Evolutionary conservation across 53 echinoderm and acorn worm genomes (phyloP).

Genomic region (Apostichopus leukothele): DNA sequence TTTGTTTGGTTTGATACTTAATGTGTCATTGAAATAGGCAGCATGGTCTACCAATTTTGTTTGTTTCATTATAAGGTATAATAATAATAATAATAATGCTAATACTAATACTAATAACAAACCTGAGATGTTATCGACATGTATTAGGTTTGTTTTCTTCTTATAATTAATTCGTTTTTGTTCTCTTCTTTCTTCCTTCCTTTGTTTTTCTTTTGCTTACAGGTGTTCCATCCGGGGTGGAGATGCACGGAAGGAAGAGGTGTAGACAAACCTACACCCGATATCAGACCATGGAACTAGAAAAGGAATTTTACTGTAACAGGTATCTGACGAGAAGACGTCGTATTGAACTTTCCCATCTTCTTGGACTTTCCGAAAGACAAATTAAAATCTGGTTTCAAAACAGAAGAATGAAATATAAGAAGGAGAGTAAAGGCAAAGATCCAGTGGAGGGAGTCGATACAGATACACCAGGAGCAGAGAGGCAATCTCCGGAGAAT

Average conservation of each 20-base stretch:
- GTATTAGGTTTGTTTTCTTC: too few relatives aligned
- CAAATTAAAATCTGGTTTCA: slow-evolving; percentile 99
- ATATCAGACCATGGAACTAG: slow-evolving; percentile 93
- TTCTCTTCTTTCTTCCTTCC: neutral
- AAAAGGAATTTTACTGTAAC: slow-evolving; percentile 98
- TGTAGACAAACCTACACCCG: slow-evolving; percentile 99
- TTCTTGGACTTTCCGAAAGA: slow-evolving; percentile 85
- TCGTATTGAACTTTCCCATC: slow-evolving; percentile 94
- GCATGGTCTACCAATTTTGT: too few relatives aligned
- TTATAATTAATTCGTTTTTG: too few relatives aligned
- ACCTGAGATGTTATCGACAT: too few relatives aligned
- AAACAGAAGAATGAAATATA: slow-evolving; percentile 77
- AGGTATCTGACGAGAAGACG: slow-evolving; percentile 88
- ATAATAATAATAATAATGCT: too few relatives aligned
- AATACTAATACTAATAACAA: too few relatives aligned
- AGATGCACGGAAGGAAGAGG: slow-evolving; percentile 66
- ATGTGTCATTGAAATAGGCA: too few relatives aligned
- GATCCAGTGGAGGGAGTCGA: slow-evolving; percentile 53
- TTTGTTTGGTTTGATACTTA: too few relatives aligned
- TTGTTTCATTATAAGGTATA: too few relatives aligned
- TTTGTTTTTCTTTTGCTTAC: neutral
- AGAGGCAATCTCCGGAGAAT: slow-evolving; percentile 37
- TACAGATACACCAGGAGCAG: slow-evolving; percentile 8
- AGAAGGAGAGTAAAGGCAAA: slow-evolving; percentile 66
- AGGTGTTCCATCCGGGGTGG: slow-evolving; percentile 50